These are phyloP conservation scores for Lichenostomus cassidix DNA, from an alignment of 2,113 vertebrate genomes.

Conservation along the genomic window DNA sequence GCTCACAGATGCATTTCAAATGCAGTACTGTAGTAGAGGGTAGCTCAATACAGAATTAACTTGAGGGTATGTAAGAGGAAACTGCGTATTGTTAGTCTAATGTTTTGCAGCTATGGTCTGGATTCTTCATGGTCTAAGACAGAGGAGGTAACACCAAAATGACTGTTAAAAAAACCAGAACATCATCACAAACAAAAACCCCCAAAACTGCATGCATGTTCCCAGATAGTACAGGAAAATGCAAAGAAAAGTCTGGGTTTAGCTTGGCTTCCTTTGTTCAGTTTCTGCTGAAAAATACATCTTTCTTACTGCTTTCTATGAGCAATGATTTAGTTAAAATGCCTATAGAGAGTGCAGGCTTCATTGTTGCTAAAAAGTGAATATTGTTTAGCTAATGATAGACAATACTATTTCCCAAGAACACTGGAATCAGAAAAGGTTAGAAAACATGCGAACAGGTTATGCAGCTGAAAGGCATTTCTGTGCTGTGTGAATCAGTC, in stretches of 20 bases:
- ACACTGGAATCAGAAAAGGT: neutral
- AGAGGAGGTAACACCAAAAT: neutral
- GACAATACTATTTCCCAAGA: neutral
- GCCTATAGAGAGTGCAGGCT: neutral
- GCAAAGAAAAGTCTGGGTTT: neutral
- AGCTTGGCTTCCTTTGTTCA: neutral
- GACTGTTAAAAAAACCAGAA: neutral
- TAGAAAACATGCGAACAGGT: neutral
- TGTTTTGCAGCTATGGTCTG: neutral
- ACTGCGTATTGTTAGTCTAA: neutral
- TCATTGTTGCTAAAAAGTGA: neutral
- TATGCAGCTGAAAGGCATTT: neutral
- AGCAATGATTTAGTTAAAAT: neutral
- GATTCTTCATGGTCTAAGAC: neutral
- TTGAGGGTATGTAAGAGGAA: neutral
- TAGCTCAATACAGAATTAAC: neutral
- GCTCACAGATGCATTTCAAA: neutral
- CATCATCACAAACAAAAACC: neutral
- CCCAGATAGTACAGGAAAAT: neutral
- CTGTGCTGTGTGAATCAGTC: neutral
- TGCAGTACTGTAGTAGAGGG: neutral
- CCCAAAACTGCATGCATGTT: fast-evolving
- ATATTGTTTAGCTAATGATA: neutral
- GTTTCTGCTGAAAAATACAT: neutral
- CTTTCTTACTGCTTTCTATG: neutral